A percentile compares a stretch with the other conserved stretches of the same genome.
Conservation (phyloP, 2,888 invertebrate genomes). For the Nephrotoma guestfalica region DNA sequence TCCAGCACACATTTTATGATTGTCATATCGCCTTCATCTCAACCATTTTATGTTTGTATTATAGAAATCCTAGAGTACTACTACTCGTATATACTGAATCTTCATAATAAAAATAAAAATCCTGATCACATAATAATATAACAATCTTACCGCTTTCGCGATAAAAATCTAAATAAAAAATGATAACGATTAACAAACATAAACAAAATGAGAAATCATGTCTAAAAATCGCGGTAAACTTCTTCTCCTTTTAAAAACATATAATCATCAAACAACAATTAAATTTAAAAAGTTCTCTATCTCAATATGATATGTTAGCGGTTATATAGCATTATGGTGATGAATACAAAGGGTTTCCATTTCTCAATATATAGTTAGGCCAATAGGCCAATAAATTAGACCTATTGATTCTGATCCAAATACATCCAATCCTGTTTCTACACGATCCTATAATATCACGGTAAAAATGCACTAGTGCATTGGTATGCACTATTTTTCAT, state of each 20-base stretch:
- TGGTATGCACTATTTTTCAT: too few relatives aligned
- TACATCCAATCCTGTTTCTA: too few relatives aligned
- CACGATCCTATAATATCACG: too few relatives aligned
- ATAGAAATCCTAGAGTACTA: not conserved
- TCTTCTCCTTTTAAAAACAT: not conserved
- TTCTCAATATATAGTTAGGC: too few relatives aligned
- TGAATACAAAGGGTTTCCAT: too few relatives aligned
- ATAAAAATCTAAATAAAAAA: not conserved
- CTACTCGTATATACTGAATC: not conserved
- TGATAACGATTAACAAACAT: not conserved
- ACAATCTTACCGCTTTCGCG: not conserved
- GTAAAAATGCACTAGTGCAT: too few relatives aligned
- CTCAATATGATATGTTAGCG: not conserved
- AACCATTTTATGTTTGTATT: not conserved
- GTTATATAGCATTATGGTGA: too few relatives aligned
- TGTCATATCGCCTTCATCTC: not conserved
- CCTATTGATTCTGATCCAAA: too few relatives aligned
- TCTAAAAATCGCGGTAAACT: not conserved
- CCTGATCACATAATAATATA: not conserved
- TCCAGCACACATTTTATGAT: not conserved
- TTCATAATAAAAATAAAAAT: not conserved
- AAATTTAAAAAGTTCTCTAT: not conserved
- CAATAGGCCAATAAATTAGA: too few relatives aligned
- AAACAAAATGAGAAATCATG: not conserved
- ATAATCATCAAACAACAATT: not conserved